A percentile compares a stretch with the other conserved stretches of the same genome.
These are phyloP conservation scores for Micromussa lordhowensis DNA, from an alignment of 92 coral and sea anemone species.

Conservation along the genomic window DNA sequence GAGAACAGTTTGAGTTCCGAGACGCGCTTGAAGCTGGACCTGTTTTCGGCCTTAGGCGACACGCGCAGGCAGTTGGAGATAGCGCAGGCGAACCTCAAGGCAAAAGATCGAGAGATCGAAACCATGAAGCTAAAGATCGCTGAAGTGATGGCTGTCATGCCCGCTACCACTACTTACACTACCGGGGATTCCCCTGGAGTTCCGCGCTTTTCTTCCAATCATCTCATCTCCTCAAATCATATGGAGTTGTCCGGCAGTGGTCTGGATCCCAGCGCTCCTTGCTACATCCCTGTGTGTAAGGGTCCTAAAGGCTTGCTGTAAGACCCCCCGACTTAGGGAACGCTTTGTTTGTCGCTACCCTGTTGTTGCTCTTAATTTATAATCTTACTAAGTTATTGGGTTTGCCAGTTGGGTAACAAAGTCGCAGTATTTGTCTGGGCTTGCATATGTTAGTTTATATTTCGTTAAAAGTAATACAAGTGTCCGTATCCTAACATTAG, in stretches of 20 bases:
- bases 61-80: slow-evolving; percentile 96
- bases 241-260: slow-evolving; percentile 68
- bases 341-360: slow-evolving; percentile 25
- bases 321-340: neutral
- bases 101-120: slow-evolving; percentile 88
- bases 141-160: slow-evolving; percentile 98
- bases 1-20: slow-evolving; percentile 98
- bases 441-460: neutral
- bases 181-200: slow-evolving; percentile 60
- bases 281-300: slow-evolving; percentile 71
- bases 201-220: slow-evolving; percentile 53
- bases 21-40: slow-evolving; percentile 93
- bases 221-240: slow-evolving; percentile 48
- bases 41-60: slow-evolving; percentile 97
- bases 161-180: slow-evolving; percentile 61
- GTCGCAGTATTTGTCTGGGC: slow-evolving; percentile 22
- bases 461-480: slow-evolving; percentile 32
- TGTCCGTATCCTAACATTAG: neutral
- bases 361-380: slow-evolving; percentile 36
- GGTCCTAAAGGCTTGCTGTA: slow-evolving; percentile 47
- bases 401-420: slow-evolving; percentile 36
- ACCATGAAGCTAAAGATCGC: slow-evolving; percentile 94
- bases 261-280: slow-evolving; percentile 88
- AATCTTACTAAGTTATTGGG: slow-evolving; percentile 52
- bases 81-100: slow-evolving; percentile 81